These are phyloP conservation scores for Poeciliopsis paucimaculata DNA, from an alignment of 2,797 vertebrate genomes.

Conservation along the genomic window DNA sequence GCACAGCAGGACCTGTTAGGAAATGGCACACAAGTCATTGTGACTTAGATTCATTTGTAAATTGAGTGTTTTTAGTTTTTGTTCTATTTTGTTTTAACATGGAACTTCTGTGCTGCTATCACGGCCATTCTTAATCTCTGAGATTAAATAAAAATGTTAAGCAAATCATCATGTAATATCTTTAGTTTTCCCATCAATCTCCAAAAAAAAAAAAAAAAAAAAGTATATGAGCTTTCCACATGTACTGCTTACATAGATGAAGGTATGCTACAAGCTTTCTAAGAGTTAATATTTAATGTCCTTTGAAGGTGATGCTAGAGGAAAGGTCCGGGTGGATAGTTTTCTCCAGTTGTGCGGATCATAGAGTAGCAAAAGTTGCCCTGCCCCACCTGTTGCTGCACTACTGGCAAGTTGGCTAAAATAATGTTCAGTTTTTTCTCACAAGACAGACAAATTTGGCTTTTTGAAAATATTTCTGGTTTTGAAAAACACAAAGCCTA, in stretches of 20 bases:
- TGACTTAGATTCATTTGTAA: background rate
- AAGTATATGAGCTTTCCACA: background rate
- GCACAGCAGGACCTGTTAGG: conserved; percentile 68
- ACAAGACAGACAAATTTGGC: background rate
- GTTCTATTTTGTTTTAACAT: background rate
- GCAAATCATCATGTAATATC: background rate
- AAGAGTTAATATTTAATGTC: background rate
- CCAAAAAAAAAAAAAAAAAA: background rate
- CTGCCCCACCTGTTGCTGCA: background rate
- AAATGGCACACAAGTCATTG: conserved; percentile 20
- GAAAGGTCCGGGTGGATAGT: background rate
- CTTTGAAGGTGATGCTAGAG: background rate
- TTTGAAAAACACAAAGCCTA: background rate
- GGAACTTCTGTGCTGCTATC: background rate
- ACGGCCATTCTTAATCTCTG: background rate
- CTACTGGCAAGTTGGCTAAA: background rate
- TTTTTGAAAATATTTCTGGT: background rate
- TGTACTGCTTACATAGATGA: background rate
- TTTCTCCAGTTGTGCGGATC: background rate
- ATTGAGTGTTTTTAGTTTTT: background rate
- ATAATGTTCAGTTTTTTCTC: background rate
- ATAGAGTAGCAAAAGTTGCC: background rate
- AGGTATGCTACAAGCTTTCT: background rate
- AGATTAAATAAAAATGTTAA: background rate
- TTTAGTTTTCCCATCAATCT: background rate